phyloP scores from a whole-genome alignment of 2,888 invertebrate genomes.

The Cataglyphis cursor region DNA sequence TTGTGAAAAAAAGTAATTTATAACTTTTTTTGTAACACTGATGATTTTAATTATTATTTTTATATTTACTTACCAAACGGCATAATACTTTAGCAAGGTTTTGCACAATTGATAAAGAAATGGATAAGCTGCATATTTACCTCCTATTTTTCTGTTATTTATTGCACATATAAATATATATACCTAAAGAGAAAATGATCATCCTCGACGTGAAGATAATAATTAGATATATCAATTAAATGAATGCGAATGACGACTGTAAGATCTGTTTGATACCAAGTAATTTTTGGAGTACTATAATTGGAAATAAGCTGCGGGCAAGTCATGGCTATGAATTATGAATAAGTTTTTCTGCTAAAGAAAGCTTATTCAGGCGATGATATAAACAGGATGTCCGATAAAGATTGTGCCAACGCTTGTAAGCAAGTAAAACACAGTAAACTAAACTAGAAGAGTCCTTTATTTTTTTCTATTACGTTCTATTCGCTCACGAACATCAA shows the following conservation, averaged over 20 bases:
- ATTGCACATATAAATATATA: not conserved
- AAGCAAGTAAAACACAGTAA: too few relatives aligned
- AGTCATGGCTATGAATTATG: slow-evolving; percentile 39
- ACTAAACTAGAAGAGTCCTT: too few relatives aligned
- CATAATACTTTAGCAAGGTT: not conserved
- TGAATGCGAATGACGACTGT: slow-evolving; percentile 79
- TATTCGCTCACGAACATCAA: too few relatives aligned
- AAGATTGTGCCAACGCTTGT: too few relatives aligned
- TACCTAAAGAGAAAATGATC: slow-evolving; percentile 82
- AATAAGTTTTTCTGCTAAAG: not conserved
- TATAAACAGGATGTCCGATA: too few relatives aligned
- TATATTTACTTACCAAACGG: not conserved
- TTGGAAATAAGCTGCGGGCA: slow-evolving; percentile 57
- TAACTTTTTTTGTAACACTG: not conserved
- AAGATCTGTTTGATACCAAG: slow-evolving; percentile 83
- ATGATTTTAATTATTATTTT: not conserved
- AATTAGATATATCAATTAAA: slow-evolving; percentile 79
- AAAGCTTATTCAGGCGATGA: not conserved
- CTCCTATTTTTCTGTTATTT: not conserved
- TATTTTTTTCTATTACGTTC: too few relatives aligned
- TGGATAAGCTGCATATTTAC: not conserved
- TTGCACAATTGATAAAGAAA: not conserved
- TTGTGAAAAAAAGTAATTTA: not conserved
- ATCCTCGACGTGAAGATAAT: slow-evolving; percentile 77
- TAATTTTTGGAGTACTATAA: slow-evolving; percentile 76